Evolutionary conservation across 2,797 vertebrate genomes (phyloP).

Genomic region (Diglossa cyanea): DNA sequence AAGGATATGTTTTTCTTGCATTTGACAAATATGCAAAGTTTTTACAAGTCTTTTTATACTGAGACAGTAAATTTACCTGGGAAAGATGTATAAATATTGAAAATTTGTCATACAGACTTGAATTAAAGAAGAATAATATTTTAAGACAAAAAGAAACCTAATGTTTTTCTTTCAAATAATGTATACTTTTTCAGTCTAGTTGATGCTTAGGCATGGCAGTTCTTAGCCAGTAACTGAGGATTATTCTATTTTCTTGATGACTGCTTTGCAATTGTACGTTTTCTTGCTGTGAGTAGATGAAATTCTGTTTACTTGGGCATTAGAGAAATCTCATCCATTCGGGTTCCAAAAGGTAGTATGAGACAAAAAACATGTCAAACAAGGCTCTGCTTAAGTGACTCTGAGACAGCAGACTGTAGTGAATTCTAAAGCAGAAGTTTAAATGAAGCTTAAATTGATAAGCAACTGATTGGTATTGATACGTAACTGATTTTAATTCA

Average conservation of each 20-base stretch:
- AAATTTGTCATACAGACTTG: not conserved
- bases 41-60: not conserved
- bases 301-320: not conserved
- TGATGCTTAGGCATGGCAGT: not conserved
- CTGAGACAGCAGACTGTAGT: not conserved
- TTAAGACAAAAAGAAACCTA: not conserved
- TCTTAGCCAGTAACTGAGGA: not conserved
- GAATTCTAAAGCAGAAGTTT: not conserved
- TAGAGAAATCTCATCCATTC: not conserved
- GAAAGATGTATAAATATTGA: not conserved
- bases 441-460: not conserved
- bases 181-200: not conserved
- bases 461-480: not conserved
- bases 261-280: not conserved
- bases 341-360: not conserved
- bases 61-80: not conserved
- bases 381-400: not conserved
- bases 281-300: not conserved
- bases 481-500: not conserved
- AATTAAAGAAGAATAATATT: not conserved
- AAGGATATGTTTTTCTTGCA: not conserved
- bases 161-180: not conserved
- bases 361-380: not conserved
- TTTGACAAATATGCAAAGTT: not conserved
- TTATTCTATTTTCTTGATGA: not conserved